phyloP scores from a whole-genome alignment of 2,888 invertebrate genomes.

The Timandra comae region DNA sequence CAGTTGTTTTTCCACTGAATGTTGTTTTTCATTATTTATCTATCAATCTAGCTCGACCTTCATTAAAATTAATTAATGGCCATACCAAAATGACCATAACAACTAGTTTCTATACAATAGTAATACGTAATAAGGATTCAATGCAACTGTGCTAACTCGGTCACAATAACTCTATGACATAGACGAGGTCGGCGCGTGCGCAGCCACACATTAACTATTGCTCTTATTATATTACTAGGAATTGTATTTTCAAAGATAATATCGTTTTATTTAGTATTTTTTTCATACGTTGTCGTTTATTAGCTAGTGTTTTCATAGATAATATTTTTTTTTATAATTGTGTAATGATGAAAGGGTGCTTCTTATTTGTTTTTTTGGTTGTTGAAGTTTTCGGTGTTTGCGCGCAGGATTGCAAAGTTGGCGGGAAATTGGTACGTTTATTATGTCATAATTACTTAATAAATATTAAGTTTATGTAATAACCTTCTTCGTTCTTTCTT shows the following conservation, averaged over 20 bases:
- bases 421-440: conserved; percentile 52
- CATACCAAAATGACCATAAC: too few species aligned
- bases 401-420: conserved; percentile 58
- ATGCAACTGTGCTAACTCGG: conserved; percentile 38
- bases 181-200: conserved; percentile 36
- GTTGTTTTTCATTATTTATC: too few species aligned
- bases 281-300: not conserved
- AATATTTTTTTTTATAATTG: too few species aligned
- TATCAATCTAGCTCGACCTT: too few species aligned
- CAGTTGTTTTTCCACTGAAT: too few species aligned
- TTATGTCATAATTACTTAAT: too few species aligned
- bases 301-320: too few species aligned
- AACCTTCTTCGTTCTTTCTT: too few species aligned
- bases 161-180: conserved; percentile 27
- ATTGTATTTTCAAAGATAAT: not conserved
- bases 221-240: too few species aligned
- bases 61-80: too few species aligned
- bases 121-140: conserved; percentile 27
- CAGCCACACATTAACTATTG: conserved; percentile 18
- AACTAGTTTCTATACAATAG: too few species aligned
- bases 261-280: conserved; percentile 1
- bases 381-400: conserved; percentile 18
- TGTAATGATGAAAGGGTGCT: conserved; percentile 4
- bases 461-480: too few species aligned
- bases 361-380: conserved; percentile 22